phyloP scores from a whole-genome alignment of 2,888 invertebrate genomes.

The Invenusta paracnida region DNA sequence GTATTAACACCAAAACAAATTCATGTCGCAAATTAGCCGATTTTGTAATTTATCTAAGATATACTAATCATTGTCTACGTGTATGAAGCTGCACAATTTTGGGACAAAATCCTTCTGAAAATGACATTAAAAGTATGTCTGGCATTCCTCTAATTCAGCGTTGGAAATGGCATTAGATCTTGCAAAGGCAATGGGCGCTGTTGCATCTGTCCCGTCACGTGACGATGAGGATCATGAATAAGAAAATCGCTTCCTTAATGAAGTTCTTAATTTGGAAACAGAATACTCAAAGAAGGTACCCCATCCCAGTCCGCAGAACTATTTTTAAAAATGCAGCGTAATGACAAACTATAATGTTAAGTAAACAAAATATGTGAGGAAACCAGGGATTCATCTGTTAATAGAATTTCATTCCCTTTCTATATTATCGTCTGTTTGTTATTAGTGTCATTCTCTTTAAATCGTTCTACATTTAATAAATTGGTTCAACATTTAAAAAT shows the following conservation, averaged over 20 bases:
- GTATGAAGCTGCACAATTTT: constrained; percentile 32
- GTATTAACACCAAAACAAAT: constrained; percentile 23
- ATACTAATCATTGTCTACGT: constrained; percentile 21
- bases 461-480: too few species aligned
- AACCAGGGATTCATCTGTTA: background rate
- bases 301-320: background rate
- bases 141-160: background rate
- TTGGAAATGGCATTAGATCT: background rate
- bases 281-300: background rate
- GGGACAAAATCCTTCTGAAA: constrained; percentile 8
- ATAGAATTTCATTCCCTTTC: background rate
- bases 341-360: background rate
- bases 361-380: background rate
- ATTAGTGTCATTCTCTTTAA: too few species aligned
- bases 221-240: background rate
- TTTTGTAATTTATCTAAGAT: constrained; percentile 32
- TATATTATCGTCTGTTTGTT: background rate
- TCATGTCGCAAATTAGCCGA: background rate
- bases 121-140: constrained; percentile 28
- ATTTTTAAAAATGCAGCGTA: background rate
- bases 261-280: background rate
- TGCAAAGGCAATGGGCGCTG: background rate
- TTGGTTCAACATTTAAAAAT: too few species aligned
- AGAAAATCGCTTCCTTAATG: background rate
- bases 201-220: background rate